Evolutionary conservation across 2,113 vertebrate genomes (phyloP).

Genomic region (Boulengeromyrus knoepffleri): DNA sequence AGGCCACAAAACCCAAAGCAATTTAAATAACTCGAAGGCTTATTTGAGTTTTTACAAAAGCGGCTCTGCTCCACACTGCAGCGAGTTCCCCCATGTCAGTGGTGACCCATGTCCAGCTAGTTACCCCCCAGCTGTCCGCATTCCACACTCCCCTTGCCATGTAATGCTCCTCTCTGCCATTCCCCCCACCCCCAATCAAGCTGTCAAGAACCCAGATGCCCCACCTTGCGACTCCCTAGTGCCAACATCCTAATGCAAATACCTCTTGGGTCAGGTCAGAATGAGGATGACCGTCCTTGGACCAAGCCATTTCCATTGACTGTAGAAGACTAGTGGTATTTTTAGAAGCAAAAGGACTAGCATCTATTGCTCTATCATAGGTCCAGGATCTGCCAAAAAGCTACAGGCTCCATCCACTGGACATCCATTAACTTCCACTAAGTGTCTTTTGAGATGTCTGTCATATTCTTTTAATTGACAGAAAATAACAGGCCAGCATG

Average conservation of each 20-base stretch:
- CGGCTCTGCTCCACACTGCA: background rate
- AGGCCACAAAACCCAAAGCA: background rate
- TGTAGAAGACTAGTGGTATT: conserved; percentile 2
- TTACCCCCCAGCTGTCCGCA: background rate
- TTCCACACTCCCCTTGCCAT: background rate
- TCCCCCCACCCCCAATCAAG: conserved; percentile 25
- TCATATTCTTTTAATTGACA: background rate
- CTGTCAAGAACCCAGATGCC: conserved; percentile 13
- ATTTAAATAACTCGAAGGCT: background rate
- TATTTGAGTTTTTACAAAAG: background rate
- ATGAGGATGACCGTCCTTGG: background rate
- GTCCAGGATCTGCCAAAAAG: background rate
- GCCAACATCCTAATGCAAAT: background rate
- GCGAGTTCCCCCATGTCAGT: background rate
- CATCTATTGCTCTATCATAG: background rate
- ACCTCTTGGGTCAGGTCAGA: background rate
- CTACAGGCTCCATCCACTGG: background rate
- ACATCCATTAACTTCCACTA: background rate
- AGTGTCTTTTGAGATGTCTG: background rate
- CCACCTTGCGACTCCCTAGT: background rate
- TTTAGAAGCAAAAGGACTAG: conserved; percentile 4
- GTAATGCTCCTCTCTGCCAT: background rate
- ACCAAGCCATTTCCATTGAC: conserved; percentile 3
- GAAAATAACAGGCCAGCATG: background rate
- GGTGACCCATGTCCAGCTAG: background rate